phyloP scores from a whole-genome alignment of 2,113 vertebrate genomes.

The Acanthisitta chloris region DNA sequence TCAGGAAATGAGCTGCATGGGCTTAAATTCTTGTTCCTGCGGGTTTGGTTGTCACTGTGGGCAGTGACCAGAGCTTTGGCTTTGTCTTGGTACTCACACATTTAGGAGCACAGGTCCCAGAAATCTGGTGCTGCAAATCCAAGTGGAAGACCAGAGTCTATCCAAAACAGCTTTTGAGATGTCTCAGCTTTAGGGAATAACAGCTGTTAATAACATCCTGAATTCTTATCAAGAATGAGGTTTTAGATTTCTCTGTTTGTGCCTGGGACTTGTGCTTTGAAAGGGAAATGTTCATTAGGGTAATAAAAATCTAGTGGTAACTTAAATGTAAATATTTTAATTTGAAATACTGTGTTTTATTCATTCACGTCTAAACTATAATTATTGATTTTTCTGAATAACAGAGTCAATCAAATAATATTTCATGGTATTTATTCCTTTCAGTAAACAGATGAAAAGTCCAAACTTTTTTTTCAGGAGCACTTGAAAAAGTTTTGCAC shows the following conservation, averaged over 20 bases:
- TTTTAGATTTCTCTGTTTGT: neutral
- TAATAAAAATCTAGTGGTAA: neutral
- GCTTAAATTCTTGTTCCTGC: neutral
- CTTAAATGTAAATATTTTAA: neutral
- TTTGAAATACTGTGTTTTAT: neutral
- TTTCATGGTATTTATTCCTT: neutral
- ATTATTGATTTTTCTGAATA: neutral
- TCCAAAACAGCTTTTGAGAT: neutral
- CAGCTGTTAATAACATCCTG: neutral
- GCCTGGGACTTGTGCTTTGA: neutral
- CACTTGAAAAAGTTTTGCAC: neutral
- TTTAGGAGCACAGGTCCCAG: neutral
- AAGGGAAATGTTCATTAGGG: neutral
- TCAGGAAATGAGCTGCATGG: neutral
- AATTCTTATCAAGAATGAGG: neutral
- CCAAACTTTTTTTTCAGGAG: neutral
- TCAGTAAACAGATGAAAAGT: neutral
- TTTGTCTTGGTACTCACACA: fast-evolving
- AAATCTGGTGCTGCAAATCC: neutral
- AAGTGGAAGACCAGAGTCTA: neutral
- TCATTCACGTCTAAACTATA: neutral
- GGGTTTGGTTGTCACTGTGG: neutral
- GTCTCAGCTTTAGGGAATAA: neutral
- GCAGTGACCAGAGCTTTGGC: neutral
- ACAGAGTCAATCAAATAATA: neutral